phyloP scores from a whole-genome alignment of 2,888 invertebrate species.

The Philonicus albiceps region DNA sequence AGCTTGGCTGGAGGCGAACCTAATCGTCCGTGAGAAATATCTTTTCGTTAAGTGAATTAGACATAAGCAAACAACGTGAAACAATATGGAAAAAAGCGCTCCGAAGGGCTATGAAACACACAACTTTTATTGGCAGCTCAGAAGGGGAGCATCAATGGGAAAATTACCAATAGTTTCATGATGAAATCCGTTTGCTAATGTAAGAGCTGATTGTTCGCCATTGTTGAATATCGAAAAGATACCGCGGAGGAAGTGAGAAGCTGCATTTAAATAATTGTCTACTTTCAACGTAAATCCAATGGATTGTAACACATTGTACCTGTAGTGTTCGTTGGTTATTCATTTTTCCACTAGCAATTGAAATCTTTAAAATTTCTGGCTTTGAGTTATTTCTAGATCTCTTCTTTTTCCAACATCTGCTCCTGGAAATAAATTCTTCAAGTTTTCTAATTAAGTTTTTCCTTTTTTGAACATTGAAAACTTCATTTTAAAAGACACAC shows the following conservation, averaged over 20 bases:
- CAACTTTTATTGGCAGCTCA: conserved; percentile 16
- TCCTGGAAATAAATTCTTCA: no score
- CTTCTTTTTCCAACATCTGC: no score
- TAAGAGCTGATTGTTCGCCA: neutral
- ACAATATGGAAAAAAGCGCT: conserved; percentile 36
- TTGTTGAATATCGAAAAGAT: neutral
- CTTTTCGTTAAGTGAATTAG: conserved; percentile 49
- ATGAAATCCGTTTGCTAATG: conserved; percentile 14
- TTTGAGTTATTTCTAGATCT: neutral
- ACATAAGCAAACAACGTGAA: conserved; percentile 41
- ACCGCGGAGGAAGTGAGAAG: neutral
- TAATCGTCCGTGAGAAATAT: conserved; percentile 48
- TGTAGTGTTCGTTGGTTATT: neutral
- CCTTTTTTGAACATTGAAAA: no score
- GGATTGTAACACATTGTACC: neutral
- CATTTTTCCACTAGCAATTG: neutral
- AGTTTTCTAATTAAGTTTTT: no score
- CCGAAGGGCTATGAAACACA: neutral
- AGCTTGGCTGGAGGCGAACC: conserved; percentile 36
- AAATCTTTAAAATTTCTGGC: neutral
- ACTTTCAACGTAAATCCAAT: neutral
- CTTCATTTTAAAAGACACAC: no score
- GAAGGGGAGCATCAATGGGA: neutral
- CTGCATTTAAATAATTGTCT: neutral
- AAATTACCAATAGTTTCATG: conserved; percentile 23